Percentiles rank a stretch among this genome's conserved stretches.
phyloP scores from a whole-genome alignment of 2,888 invertebrate genomes.

The Pterostichus madidus region DNA sequence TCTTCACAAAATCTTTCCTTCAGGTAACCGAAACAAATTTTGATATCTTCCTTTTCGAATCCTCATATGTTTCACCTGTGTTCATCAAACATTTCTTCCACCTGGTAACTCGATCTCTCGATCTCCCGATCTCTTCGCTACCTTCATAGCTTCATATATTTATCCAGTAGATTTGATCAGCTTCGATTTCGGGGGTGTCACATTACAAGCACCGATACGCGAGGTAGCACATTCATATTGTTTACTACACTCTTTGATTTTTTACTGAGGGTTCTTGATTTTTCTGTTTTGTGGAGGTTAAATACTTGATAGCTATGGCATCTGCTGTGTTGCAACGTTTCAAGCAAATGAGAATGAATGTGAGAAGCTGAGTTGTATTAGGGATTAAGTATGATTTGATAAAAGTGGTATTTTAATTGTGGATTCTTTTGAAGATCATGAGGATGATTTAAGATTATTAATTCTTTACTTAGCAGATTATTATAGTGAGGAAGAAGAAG shows the following conservation, averaged over 20 bases:
- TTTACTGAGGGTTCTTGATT: neutral
- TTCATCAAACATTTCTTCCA: constrained; percentile 15
- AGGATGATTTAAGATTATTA: neutral
- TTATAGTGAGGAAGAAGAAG: no score
- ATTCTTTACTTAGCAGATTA: neutral
- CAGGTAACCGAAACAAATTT: constrained; percentile 33
- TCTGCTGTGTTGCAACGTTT: neutral
- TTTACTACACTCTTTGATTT: constrained; percentile 10
- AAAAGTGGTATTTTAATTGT: constrained; percentile 53
- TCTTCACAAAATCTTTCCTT: constrained; percentile 3
- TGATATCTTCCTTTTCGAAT: neutral
- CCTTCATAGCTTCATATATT: constrained; percentile 37
- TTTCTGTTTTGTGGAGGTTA: constrained; percentile 7
- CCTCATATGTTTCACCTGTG: neutral
- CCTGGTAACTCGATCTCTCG: constrained; percentile 26
- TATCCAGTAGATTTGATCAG: constrained; percentile 67
- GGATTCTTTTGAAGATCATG: constrained; percentile 28
- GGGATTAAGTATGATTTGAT: constrained; percentile 20
- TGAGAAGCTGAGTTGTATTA: constrained; percentile 5
- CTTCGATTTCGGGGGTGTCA: constrained; percentile 37
- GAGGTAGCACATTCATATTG: constrained; percentile 9
- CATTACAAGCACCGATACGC: constrained; percentile 11
- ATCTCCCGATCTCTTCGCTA: neutral
- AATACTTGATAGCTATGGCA: neutral
- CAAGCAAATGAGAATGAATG: constrained; percentile 16